Evolutionary conservation across 2,113 vertebrate species (phyloP).

Genomic region (Scopus umbretta): DNA sequence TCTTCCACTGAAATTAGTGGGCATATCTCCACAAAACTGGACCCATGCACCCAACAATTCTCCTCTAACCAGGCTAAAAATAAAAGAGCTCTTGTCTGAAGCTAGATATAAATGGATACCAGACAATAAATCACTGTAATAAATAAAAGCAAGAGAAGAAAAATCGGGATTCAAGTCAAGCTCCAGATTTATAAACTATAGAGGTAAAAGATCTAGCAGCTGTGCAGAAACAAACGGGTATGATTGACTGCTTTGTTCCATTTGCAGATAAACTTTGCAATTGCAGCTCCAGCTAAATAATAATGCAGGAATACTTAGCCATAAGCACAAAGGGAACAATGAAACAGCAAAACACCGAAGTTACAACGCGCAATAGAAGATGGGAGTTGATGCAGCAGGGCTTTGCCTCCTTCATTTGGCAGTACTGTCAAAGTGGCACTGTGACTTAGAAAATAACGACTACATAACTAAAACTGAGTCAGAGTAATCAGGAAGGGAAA

Average conservation of each 20-base stretch:
- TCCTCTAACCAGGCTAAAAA: background rate
- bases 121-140: background rate
- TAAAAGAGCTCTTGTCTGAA: background rate
- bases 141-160: background rate
- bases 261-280: background rate
- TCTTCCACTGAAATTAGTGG: background rate
- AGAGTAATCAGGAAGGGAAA: background rate
- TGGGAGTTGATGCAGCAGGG: background rate
- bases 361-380: background rate
- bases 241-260: constrained; percentile 27
- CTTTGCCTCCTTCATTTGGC: background rate
- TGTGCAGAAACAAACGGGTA: background rate
- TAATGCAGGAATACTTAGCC: background rate
- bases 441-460: background rate
- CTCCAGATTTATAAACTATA: background rate
- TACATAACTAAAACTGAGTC: background rate
- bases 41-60: background rate
- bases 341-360: background rate
- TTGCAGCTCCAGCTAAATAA: background rate
- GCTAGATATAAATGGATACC: background rate
- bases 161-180: constrained; percentile 8
- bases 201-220: background rate
- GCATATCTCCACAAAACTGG: background rate
- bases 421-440: background rate
- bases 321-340: background rate